phyloP scores from a whole-genome alignment of 2,797 vertebrate species.

The Xiphophorus birchmanni region DNA sequence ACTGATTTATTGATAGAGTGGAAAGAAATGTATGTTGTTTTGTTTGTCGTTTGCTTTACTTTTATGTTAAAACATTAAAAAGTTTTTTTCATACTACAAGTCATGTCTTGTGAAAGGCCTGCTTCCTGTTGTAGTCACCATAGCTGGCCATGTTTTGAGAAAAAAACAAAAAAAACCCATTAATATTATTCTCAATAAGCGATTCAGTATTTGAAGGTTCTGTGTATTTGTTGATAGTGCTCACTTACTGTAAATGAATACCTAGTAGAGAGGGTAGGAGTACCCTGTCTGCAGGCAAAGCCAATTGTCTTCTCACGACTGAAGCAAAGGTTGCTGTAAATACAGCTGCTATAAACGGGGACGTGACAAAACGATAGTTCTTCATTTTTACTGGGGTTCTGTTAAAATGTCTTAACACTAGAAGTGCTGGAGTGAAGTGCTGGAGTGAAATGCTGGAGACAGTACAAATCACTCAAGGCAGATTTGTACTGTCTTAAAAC shows the following conservation, averaged over 20 bases:
- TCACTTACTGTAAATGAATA: conserved; percentile 53
- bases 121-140: conserved; percentile 32
- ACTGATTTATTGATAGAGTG: conserved; percentile 60
- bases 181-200: conserved; percentile 54
- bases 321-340: conserved; percentile 44
- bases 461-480: background rate
- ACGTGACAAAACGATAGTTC: background rate
- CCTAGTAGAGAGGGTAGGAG: conserved; percentile 45
- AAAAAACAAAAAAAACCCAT: conserved; percentile 15
- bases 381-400: background rate
- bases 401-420: too few species aligned
- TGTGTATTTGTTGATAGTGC: conserved; percentile 64
- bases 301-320: conserved; percentile 47
- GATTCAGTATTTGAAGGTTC: conserved; percentile 61
- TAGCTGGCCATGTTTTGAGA: conserved; percentile 42
- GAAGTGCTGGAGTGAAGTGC: too few species aligned
- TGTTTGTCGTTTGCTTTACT: conserved; percentile 43
- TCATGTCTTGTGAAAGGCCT: conserved; percentile 10
- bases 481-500: background rate
- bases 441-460: too few species aligned
- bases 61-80: conserved; percentile 36
- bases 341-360: background rate
- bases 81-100: conserved; percentile 12
- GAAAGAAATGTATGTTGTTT: conserved; percentile 31
- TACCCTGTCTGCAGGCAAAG: conserved; percentile 46